Conservation (phyloP, 2,888 invertebrate species). For the Oxyteleia sp. region DNA sequence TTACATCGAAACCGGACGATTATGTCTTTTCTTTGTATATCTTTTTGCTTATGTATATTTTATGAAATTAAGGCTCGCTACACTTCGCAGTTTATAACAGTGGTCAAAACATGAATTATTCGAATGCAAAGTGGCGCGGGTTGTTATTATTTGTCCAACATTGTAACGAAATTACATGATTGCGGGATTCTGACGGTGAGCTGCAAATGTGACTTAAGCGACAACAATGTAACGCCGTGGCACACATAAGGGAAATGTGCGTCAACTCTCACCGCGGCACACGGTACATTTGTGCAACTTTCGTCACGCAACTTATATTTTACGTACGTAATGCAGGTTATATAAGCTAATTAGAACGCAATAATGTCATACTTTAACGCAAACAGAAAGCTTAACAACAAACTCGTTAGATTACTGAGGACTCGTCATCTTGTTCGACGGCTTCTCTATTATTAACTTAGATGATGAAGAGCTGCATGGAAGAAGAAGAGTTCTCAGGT, state of each 20-base stretch:
- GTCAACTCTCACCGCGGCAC: constrained; percentile 37
- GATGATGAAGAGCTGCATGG: constrained; percentile 24
- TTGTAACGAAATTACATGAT: constrained; percentile 34
- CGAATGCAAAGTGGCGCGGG: constrained; percentile 13
- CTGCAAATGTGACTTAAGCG: constrained; percentile 22
- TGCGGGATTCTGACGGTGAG: constrained; percentile 18
- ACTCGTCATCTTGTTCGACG: too few relatives aligned
- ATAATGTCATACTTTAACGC: constrained; percentile 35
- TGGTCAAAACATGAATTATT: constrained; percentile 23
- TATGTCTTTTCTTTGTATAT: constrained; percentile 4
- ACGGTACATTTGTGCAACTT: constrained; percentile 38
- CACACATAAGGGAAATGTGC: constrained; percentile 33
- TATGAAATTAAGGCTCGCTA: constrained; percentile 16
- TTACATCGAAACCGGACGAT: background rate
- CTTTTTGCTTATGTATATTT: constrained; percentile 6
- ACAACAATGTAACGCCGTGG: constrained; percentile 31
- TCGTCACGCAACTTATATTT: constrained; percentile 37
- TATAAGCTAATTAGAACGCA: constrained; percentile 33
- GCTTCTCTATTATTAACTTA: constrained; percentile 20
- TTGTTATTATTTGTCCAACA: constrained; percentile 34
- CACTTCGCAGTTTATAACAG: constrained; percentile 4
- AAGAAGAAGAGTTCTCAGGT: background rate
- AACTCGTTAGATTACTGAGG: constrained; percentile 20
- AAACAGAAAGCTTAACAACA: constrained; percentile 17
- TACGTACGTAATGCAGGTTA: constrained; percentile 14